Conservation (phyloP, 2,113 vertebrate genomes). For the Myrmecobius fasciatus region DNA sequence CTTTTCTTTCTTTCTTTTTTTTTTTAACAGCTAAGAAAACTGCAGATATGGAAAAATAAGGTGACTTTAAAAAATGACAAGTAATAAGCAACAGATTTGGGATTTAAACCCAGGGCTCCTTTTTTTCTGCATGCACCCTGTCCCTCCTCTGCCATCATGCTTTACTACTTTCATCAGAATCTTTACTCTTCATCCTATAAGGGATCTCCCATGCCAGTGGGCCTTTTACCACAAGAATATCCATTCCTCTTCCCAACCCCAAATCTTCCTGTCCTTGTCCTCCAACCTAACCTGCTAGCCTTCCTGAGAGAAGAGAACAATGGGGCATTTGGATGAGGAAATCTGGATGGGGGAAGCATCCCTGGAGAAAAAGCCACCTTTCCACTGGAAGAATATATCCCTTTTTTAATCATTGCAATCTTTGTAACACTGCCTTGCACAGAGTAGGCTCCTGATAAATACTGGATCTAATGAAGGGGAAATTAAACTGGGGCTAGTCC, state of each 20-base stretch:
- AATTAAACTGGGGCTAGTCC: not conserved
- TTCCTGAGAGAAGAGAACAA: not conserved
- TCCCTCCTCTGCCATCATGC: not conserved
- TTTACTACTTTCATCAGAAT: not conserved
- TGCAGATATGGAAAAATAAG: not conserved
- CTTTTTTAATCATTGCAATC: not conserved
- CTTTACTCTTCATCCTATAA: not conserved
- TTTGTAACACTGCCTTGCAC: not conserved
- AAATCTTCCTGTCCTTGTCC: not conserved
- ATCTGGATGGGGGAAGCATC: not conserved
- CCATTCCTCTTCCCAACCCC: not conserved
- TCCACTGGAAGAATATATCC: not conserved
- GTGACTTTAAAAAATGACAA: not conserved
- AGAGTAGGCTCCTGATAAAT: not conserved
- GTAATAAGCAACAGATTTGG: not conserved
- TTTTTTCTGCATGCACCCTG: not conserved
- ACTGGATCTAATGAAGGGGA: not conserved
- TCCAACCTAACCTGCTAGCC: not conserved
- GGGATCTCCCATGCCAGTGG: not conserved
- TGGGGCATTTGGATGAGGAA: not conserved
- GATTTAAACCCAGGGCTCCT: not conserved
- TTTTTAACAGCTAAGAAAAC: not conserved
- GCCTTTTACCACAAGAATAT: not conserved
- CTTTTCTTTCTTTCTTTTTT: not conserved
- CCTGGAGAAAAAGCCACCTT: not conserved